Conservation (phyloP, 2,113 vertebrate species). For the Sinosuthora webbiana region DNA sequence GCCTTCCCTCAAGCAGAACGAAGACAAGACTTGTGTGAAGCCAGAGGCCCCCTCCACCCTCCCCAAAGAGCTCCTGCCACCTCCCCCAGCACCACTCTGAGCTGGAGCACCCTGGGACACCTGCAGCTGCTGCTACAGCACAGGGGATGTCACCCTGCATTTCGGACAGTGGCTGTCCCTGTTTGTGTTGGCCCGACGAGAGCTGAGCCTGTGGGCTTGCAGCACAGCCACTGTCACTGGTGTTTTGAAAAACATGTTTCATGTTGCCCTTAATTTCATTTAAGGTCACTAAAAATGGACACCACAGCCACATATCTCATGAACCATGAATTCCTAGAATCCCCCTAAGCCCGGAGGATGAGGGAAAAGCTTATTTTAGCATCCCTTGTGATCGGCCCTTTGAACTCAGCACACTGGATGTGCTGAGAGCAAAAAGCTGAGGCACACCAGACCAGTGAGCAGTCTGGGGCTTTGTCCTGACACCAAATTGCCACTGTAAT, state of each 20-base stretch:
- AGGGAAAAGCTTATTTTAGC: constrained; percentile 46
- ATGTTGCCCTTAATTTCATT: constrained; percentile 38
- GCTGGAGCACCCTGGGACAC: neutral
- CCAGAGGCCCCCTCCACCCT: neutral
- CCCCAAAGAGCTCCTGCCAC: neutral
- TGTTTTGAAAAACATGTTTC: constrained; percentile 5
- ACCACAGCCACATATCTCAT: neutral
- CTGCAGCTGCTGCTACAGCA: neutral
- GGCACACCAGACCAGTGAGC: neutral
- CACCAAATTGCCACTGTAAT: neutral
- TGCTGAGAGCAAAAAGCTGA: neutral
- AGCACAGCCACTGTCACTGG: neutral
- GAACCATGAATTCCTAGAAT: constrained; percentile 37
- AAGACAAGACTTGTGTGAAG: neutral
- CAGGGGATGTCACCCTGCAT: neutral
- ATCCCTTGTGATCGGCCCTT: constrained; percentile 29
- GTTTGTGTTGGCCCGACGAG: neutral
- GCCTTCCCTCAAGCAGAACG: neutral
- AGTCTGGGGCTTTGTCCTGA: neutral
- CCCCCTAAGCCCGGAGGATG: constrained; percentile 40
- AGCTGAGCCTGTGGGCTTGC: neutral
- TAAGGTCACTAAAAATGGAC: constrained; percentile 47
- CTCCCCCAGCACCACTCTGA: neutral
- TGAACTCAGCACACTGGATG: neutral
- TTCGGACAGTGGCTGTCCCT: neutral